Conservation (phyloP, 2,888 invertebrate species). For the Heterodera filipjevi region DNA sequence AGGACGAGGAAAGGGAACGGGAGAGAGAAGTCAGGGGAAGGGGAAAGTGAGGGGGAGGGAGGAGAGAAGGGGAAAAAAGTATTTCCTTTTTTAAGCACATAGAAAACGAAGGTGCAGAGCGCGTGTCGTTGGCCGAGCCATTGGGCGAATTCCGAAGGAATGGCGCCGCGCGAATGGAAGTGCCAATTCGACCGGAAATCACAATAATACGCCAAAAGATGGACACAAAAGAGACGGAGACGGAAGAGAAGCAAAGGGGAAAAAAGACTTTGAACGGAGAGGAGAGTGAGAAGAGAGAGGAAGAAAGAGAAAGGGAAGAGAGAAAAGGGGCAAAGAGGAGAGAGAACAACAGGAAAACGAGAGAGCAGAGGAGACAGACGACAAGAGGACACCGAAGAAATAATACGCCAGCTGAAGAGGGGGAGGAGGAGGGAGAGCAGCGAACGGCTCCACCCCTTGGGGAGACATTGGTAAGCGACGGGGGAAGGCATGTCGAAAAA, state of each 20-base stretch:
- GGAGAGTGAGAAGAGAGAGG: not conserved
- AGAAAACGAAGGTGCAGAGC: not conserved
- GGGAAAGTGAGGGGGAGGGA: not conserved
- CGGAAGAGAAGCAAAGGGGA: not conserved
- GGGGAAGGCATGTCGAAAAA: no score
- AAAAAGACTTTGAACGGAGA: not conserved
- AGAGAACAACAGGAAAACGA: not conserved
- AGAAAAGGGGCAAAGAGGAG: not conserved
- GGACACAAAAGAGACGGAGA: not conserved
- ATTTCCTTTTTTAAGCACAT: not conserved
- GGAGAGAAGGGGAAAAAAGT: not conserved
- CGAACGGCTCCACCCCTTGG: no score
- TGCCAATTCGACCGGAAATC: not conserved
- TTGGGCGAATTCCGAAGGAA: not conserved
- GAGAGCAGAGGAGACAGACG: not conserved
- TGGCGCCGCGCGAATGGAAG: not conserved
- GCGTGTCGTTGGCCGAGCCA: not conserved
- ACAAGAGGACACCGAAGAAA: not conserved
- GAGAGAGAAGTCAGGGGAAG: not conserved
- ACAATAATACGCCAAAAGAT: not conserved
- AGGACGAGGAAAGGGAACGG: not conserved
- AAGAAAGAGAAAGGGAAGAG: no score
- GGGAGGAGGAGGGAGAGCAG: conserved; percentile 4
- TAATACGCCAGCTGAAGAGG: not conserved
- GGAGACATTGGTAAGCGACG: no score